A percentile compares a stretch with the other conserved stretches of the same genome.
These are phyloP conservation scores for Leptogaster cylindrica DNA, from an alignment of 2,888 invertebrate genomes.

Conservation along the genomic window DNA sequence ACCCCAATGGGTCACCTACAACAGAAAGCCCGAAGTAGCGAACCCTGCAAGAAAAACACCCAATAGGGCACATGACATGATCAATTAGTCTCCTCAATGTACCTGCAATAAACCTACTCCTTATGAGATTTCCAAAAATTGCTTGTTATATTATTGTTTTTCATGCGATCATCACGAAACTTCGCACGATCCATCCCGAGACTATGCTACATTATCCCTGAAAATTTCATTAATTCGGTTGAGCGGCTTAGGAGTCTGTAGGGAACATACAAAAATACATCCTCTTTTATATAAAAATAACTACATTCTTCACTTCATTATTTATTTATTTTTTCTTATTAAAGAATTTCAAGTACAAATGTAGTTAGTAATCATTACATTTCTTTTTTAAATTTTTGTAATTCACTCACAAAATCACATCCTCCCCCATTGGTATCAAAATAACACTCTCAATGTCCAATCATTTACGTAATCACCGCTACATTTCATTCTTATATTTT, in stretches of 20 bases:
- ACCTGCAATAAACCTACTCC: no score
- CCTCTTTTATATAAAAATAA: neutral
- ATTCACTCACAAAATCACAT: conserved; percentile 14
- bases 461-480: conserved; percentile 22
- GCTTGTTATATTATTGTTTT: no score
- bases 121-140: no score
- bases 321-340: conserved; percentile 29
- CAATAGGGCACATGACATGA: no score
- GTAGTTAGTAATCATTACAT: conserved; percentile 17
- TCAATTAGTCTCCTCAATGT: no score
- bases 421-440: conserved; percentile 26
- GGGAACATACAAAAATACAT: no score
- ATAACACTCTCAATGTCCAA: conserved; percentile 24
- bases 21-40: no score
- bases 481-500: conserved; percentile 30
- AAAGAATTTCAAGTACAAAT: conserved; percentile 37
- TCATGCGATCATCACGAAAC: neutral
- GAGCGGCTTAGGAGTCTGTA: no score
- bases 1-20: no score
- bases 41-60: no score
- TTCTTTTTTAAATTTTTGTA: conserved; percentile 13
- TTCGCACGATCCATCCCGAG: neutral
- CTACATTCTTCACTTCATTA: neutral
- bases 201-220: no score
- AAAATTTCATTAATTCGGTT: neutral